Conservation (phyloP, 2,888 invertebrate genomes). For the Eulithis testata region DNA sequence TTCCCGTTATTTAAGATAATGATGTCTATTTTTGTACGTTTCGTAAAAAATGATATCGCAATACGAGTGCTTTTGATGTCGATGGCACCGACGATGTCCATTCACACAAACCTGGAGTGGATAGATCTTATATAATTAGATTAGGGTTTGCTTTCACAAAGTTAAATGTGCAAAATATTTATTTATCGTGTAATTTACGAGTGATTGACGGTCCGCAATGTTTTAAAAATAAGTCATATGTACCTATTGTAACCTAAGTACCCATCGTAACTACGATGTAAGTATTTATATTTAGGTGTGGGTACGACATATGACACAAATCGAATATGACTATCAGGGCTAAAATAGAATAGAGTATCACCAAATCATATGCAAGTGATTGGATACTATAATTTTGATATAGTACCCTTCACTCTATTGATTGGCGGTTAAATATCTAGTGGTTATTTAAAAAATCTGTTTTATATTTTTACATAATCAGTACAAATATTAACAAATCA, state of each 20-base stretch:
- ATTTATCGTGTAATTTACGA: conserved; percentile 5
- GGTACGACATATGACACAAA: background rate
- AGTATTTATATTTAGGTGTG: background rate
- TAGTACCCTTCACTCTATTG: background rate
- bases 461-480: conserved; percentile 3
- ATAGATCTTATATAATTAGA: background rate
- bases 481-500: conserved; percentile 7
- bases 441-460: background rate
- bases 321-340: background rate
- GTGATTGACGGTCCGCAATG: background rate
- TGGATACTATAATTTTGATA: background rate
- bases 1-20: background rate
- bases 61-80: background rate
- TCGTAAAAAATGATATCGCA: conserved; percentile 6
- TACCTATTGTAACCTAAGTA: background rate
- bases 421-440: conserved; percentile 1
- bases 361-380: background rate
- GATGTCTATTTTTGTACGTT: conserved; percentile 18
- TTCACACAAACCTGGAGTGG: conserved; percentile 13
- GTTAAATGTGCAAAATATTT: conserved; percentile 7
- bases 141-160: conserved; percentile 8
- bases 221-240: background rate
- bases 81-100: conserved; percentile 1
- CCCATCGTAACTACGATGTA: background rate
- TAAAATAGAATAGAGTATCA: conserved; percentile 3